A percentile compares a stretch with the other conserved stretches of the same genome.
Evolutionary conservation across 1,140 invertebrate species (phyloP).

Genomic region (Heliothis subflexa): DNA sequence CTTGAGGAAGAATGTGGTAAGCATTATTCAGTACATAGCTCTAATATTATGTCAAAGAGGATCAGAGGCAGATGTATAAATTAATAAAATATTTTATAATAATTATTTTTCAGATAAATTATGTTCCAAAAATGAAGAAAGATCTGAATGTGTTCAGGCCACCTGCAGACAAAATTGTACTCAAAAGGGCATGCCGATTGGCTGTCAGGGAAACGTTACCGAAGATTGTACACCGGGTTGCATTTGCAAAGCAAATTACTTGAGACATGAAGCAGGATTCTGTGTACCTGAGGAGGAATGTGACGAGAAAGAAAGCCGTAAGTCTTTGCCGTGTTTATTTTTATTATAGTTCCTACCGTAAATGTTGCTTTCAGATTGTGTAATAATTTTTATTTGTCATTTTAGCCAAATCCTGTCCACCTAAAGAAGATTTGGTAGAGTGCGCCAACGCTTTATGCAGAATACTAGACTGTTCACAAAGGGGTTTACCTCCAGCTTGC

Average conservation of each 20-base stretch:
- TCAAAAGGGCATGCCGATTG: neutral
- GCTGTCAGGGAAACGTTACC: neutral
- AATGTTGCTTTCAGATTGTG: too few species aligned
- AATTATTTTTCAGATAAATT: too few species aligned
- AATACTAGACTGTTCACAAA: neutral
- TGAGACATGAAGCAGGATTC: neutral
- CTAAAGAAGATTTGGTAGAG: slow-evolving; percentile 6
- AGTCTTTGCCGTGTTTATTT: too few species aligned
- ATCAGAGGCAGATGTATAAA: too few species aligned
- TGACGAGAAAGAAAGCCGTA: neutral
- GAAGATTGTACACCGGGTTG: neutral
- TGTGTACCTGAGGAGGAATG: neutral
- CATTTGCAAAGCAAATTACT: neutral
- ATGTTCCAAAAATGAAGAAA: too few species aligned
- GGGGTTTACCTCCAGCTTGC: neutral
- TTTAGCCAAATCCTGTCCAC: neutral
- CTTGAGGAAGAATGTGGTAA: slow-evolving; percentile 16
- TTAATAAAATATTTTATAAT: too few species aligned
- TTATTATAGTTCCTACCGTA: too few species aligned
- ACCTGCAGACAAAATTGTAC: neutral
- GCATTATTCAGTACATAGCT: too few species aligned
- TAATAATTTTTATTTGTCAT: too few species aligned
- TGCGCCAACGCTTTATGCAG: slow-evolving; percentile 9
- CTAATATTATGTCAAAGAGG: too few species aligned
- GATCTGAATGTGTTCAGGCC: too few species aligned